A percentile compares a stretch with the other conserved stretches of the same genome.
Evolutionary conservation across 1,140 invertebrate species (phyloP).

Genomic region (Cyclina sinensis): DNA sequence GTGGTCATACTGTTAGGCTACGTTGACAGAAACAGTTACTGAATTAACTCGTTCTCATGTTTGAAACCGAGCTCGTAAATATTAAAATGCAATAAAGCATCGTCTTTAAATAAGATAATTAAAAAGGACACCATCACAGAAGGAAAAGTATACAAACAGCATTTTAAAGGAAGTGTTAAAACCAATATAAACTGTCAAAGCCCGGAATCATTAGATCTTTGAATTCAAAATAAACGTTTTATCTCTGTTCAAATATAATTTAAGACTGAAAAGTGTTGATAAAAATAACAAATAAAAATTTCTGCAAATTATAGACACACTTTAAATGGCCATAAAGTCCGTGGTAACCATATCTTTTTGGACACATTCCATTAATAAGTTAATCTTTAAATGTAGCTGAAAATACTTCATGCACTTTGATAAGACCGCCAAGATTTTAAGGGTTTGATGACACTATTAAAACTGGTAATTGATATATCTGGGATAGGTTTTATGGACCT

Average conservation of each 20-base stretch:
- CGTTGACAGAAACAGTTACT: slow-evolving; percentile 21
- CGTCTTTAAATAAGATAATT: slow-evolving; percentile 42
- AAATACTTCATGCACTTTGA: neutral
- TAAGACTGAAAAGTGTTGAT: slow-evolving; percentile 54
- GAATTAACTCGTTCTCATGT: neutral
- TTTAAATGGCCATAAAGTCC: slow-evolving; percentile 46
- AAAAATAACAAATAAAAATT: slow-evolving; percentile 60
- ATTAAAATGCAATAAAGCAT: slow-evolving; percentile 41
- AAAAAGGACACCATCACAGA: slow-evolving; percentile 26
- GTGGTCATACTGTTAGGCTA: slow-evolving; percentile 16
- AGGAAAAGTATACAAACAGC: neutral
- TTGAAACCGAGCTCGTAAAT: slow-evolving; percentile 13
- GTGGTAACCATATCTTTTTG: slow-evolving; percentile 27
- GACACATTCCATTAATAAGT: slow-evolving; percentile 29
- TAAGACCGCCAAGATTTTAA: slow-evolving; percentile 37
- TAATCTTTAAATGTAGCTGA: slow-evolving; percentile 24
- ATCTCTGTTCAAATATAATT: slow-evolving; percentile 56
- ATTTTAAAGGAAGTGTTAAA: slow-evolving; percentile 43
- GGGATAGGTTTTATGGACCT: slow-evolving; percentile 49
- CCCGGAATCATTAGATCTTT: slow-evolving; percentile 10
- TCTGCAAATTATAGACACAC: slow-evolving; percentile 49
- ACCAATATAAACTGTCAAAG: slow-evolving; percentile 34
- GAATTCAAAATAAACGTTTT: slow-evolving; percentile 43
- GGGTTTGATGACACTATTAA: slow-evolving; percentile 48
- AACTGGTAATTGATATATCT: slow-evolving; percentile 47